A percentile compares a stretch with the other conserved stretches of the same genome.
These are phyloP conservation scores for Solenopsis fugax DNA, from an alignment of 1,140 invertebrate genomes.

Conservation along the genomic window DNA sequence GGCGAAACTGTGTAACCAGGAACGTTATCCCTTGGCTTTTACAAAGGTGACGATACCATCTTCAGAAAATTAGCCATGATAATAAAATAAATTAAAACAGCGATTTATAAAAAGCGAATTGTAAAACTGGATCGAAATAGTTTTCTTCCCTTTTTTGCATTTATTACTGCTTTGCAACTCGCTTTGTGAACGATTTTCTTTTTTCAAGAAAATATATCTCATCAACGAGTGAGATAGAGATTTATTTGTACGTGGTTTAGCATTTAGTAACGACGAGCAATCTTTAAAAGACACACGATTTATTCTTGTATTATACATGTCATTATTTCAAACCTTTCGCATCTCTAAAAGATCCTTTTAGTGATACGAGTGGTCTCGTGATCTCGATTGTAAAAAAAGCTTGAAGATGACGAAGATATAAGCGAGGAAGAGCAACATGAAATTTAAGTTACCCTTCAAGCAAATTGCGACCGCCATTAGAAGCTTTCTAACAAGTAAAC, in stretches of 20 bases:
- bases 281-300: neutral
- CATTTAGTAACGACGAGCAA: neutral
- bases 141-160: neutral
- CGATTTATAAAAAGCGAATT: slow-evolving; percentile 2
- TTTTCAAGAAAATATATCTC: neutral
- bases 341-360: neutral
- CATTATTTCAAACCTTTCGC: neutral
- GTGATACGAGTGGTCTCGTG: neutral
- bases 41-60: slow-evolving; percentile 26
- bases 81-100: neutral
- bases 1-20: slow-evolving; percentile 16
- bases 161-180: neutral
- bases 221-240: neutral
- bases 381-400: neutral
- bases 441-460: slow-evolving; percentile 15
- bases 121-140: neutral
- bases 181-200: neutral
- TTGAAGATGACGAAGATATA: neutral
- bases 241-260: neutral
- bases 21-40: slow-evolving; percentile 40
- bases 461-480: neutral
- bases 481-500: neutral
- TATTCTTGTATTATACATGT: neutral
- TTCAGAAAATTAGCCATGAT: neutral
- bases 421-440: neutral